Conservation (phyloP, 2,113 vertebrate species). For the Calidris pugnax region DNA sequence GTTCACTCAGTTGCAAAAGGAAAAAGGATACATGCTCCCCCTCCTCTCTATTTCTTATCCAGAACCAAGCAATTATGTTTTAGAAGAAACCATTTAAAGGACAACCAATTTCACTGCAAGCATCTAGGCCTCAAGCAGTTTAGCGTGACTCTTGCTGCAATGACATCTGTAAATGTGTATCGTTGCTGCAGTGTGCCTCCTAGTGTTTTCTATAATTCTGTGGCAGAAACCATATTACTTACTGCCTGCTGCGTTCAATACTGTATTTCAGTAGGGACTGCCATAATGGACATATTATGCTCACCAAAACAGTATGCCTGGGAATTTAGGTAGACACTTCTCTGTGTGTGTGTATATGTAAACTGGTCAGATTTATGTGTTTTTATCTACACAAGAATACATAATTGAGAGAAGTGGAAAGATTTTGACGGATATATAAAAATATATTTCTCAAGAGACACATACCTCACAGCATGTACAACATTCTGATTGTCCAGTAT, state of each 20-base stretch:
- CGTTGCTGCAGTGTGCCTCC: constrained; percentile 57
- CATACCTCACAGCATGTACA: not conserved
- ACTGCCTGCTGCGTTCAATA: constrained; percentile 21
- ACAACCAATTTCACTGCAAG: constrained; percentile 67
- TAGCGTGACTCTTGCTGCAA: constrained; percentile 44
- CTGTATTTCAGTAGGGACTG: not conserved
- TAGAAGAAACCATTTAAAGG: constrained; percentile 69
- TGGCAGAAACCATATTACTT: constrained; percentile 32
- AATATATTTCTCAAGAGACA: not conserved
- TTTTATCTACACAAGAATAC: not conserved
- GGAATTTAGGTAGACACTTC: not conserved
- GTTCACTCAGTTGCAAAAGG: not conserved
- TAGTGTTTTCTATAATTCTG: constrained; percentile 48
- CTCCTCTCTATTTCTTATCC: constrained; percentile 50
- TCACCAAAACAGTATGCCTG: not conserved
- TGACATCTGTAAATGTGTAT: constrained; percentile 60
- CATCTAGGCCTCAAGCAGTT: constrained; percentile 62
- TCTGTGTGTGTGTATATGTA: not conserved
- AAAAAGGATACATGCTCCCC: not conserved
- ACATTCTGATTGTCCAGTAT: not conserved
- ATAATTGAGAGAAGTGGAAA: not conserved
- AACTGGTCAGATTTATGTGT: not conserved
- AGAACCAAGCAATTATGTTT: constrained; percentile 71
- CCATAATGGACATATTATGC: not conserved
- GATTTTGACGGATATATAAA: not conserved